Evolutionary conservation across 1,140 invertebrate species (phyloP).

Genomic region (Nebria ingens): DNA sequence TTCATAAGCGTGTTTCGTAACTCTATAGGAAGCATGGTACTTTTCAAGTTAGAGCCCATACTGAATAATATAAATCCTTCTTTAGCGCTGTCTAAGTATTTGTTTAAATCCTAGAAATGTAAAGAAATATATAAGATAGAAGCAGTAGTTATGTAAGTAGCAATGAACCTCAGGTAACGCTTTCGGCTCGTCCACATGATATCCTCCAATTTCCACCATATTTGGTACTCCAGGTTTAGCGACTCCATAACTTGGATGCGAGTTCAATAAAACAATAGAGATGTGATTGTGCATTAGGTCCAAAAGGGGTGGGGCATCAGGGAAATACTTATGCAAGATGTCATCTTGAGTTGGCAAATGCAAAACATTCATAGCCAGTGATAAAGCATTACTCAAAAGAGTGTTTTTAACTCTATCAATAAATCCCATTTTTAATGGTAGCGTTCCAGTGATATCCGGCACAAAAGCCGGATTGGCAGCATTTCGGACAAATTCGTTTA

Average conservation of each 20-base stretch:
- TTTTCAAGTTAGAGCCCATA: constrained; percentile 39
- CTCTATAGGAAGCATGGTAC: constrained; percentile 32
- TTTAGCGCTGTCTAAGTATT: constrained; percentile 36
- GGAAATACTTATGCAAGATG: constrained; percentile 13
- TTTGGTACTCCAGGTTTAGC: constrained; percentile 36
- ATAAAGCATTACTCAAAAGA: background rate
- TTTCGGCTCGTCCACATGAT: constrained; percentile 38
- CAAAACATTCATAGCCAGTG: background rate
- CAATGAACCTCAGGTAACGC: constrained; percentile 34
- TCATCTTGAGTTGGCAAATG: constrained; percentile 7
- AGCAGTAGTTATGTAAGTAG: background rate
- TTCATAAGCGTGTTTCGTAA: constrained; percentile 34
- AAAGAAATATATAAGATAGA: background rate
- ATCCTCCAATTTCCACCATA: constrained; percentile 40
- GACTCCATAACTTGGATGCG: constrained; percentile 14
- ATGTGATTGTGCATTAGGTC: constrained; percentile 12
- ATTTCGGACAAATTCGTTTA: constrained; percentile 12
- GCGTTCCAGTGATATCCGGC: constrained; percentile 39
- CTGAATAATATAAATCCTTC: constrained; percentile 42
- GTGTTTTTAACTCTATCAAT: constrained; percentile 29
- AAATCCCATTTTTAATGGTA: constrained; percentile 42
- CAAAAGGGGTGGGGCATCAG: constrained; percentile 13
- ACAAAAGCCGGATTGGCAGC: constrained; percentile 42
- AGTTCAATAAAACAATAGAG: constrained; percentile 16
- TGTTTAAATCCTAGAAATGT: constrained; percentile 37